A percentile compares a stretch with the other conserved stretches of the same genome.
phyloP scores from a whole-genome alignment of 2,113 vertebrate species.

The Poeciliopsis prolifica region DNA sequence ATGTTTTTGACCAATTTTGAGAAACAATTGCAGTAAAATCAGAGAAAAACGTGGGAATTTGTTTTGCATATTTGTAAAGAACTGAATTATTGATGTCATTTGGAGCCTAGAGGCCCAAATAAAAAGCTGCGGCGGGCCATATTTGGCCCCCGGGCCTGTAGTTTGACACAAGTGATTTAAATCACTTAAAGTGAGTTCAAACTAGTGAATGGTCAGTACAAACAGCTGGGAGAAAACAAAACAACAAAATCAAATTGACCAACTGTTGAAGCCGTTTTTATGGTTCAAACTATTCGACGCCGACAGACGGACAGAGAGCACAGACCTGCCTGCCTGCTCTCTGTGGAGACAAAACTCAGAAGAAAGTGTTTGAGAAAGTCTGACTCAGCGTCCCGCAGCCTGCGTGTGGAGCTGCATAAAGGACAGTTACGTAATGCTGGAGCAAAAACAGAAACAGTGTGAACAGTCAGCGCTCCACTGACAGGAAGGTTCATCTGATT shows the following conservation, averaged over 20 bases:
- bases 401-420: constrained; percentile 14
- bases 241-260: neutral
- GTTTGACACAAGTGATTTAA: neutral
- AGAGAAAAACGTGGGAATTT: no score
- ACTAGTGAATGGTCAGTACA: neutral
- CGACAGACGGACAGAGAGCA: neutral
- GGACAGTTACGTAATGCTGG: neutral
- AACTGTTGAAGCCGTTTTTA: no score
- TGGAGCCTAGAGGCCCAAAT: no score
- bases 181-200: neutral
- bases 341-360: neutral
- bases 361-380: constrained; percentile 8
- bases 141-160: no score
- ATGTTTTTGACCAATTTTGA: no score
- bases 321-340: neutral
- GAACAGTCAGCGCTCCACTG: constrained; percentile 12
- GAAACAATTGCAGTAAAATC: no score
- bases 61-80: no score
- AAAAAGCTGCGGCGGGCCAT: no score
- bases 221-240: neutral
- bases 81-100: no score
- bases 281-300: no score
- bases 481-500: constrained; percentile 6
- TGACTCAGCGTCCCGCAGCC: constrained; percentile 15
- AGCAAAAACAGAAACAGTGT: constrained; percentile 5